Percentiles rank a stretch among this genome's conserved stretches.
Evolutionary conservation across 2,888 invertebrate species (phyloP).

Genomic region (Sminthurinus aureus): DNA sequence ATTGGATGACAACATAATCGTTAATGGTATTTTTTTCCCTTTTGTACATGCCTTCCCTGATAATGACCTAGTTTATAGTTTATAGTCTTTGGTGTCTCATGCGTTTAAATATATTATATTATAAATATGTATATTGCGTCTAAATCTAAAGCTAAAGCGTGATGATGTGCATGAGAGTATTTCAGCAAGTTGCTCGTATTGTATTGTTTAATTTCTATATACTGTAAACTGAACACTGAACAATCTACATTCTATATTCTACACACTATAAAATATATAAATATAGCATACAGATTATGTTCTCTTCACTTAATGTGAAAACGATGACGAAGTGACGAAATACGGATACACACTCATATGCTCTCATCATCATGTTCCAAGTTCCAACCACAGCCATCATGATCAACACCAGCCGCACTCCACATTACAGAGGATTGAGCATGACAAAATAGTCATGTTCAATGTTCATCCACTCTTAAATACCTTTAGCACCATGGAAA

Average conservation of each 20-base stretch:
- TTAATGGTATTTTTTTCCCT: constrained; percentile 1
- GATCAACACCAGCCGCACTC: neutral
- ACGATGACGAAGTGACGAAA: neutral
- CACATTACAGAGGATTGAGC: neutral
- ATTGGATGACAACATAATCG: constrained; percentile 4
- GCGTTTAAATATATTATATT: too few relatives aligned
- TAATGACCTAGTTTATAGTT: neutral
- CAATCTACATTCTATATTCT: too few relatives aligned
- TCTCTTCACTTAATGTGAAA: neutral
- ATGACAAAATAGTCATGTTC: constrained; percentile 1
- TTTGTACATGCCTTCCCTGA: neutral
- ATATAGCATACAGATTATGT: too few relatives aligned
- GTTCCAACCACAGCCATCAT: too few relatives aligned
- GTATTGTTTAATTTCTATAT: too few relatives aligned
- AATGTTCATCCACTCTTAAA: neutral
- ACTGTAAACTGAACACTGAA: too few relatives aligned
- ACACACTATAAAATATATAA: too few relatives aligned
- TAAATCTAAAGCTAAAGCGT: too few relatives aligned
- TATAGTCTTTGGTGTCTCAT: neutral
- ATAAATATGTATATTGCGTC: too few relatives aligned
- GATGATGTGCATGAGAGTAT: too few relatives aligned
- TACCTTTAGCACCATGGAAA: neutral
- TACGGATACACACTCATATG: neutral
- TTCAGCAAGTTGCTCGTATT: too few relatives aligned
- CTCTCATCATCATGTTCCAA: neutral